Evolutionary conservation across 1,140 invertebrate species (phyloP).

Genomic region (Lucilia sericata): DNA sequence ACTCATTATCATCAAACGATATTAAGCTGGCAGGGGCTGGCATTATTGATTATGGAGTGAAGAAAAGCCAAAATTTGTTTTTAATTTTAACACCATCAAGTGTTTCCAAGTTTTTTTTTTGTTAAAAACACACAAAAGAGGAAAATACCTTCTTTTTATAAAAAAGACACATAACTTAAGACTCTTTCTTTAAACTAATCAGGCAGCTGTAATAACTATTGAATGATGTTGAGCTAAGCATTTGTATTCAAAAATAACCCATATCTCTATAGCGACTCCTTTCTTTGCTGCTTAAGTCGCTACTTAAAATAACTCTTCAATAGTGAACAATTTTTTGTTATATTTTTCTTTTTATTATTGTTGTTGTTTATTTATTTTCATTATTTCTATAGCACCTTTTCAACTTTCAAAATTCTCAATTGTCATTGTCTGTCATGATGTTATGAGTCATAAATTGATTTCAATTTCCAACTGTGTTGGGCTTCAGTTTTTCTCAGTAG

Average conservation of each 20-base stretch:
- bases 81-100: no score
- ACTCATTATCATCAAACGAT: background rate
- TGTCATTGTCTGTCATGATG: background rate
- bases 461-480: background rate
- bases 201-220: no score
- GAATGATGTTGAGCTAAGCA: no score
- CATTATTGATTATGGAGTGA: background rate
- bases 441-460: slow-evolving; percentile 7
- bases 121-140: no score
- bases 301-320: background rate
- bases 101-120: no score
- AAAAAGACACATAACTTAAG: no score
- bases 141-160: no score
- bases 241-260: no score
- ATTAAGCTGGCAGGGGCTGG: background rate
- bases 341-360: background rate
- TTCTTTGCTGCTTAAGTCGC: no score
- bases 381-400: background rate
- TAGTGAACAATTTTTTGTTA: background rate
- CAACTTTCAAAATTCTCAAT: background rate
- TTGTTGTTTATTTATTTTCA: background rate
- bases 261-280: no score
- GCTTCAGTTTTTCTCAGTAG: background rate
- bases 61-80: background rate
- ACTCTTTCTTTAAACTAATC: no score